phyloP scores from a whole-genome alignment of 37 sponge, comb jelly and placozoan species.

The Spongilla lacustris region DNA sequence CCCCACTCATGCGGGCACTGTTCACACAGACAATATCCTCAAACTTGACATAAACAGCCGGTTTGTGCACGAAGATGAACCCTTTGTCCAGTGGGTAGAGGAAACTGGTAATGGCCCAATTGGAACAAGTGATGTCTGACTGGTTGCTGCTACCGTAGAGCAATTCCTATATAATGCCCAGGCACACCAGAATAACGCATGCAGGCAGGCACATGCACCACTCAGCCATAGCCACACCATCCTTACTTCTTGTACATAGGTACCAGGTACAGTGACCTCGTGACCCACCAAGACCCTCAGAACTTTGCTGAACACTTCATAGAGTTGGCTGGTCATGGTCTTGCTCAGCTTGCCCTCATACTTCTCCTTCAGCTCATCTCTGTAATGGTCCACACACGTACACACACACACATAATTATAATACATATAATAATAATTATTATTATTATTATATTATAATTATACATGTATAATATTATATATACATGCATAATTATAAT shows the following conservation, averaged over 20 bases:
- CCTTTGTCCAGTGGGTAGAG: slow-evolving; percentile 96
- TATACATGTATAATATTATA: too few species aligned
- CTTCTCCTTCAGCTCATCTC: slow-evolving; percentile 52
- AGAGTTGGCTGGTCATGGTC: slow-evolving; percentile 85
- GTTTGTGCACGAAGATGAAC: slow-evolving; percentile 97
- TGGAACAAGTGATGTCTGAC: slow-evolving; percentile 82
- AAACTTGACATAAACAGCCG: slow-evolving; percentile 90
- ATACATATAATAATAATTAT: too few species aligned
- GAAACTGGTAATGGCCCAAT: slow-evolving; percentile 82
- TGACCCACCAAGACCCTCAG: slow-evolving; percentile 90
- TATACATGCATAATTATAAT: too few species aligned
- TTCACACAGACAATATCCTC: slow-evolving; percentile 91
- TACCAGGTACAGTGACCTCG: slow-evolving; percentile 93
- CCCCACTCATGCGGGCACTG: slow-evolving; percentile 88
- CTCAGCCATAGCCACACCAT: neutral
- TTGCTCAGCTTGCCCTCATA: slow-evolving; percentile 76
- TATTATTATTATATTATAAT: too few species aligned
- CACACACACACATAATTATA: neutral
- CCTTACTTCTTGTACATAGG: slow-evolving; percentile 79
- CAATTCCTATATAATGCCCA: neutral
- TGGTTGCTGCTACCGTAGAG: slow-evolving; percentile 59
- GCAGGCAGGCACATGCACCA: neutral
- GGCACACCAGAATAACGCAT: neutral
- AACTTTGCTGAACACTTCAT: slow-evolving; percentile 89
- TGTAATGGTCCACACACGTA: neutral